These are phyloP conservation scores for Aspiorhynchus laticeps DNA, from an alignment of 2,113 vertebrate species.

Conservation along the genomic window DNA sequence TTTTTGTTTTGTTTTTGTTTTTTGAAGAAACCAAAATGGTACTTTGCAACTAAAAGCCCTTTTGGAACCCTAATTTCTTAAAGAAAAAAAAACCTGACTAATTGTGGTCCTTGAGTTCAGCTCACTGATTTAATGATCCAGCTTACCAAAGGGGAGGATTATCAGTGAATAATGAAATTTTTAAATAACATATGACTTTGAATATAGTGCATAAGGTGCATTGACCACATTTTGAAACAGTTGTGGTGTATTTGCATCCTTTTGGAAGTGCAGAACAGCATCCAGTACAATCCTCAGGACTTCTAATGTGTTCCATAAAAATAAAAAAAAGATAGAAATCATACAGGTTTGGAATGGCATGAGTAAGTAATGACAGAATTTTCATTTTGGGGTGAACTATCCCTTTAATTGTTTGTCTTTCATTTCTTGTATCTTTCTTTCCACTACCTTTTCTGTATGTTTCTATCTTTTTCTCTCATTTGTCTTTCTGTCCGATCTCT, in stretches of 20 bases:
- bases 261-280: background rate
- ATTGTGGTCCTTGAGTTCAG: background rate
- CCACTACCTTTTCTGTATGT: background rate
- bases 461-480: background rate
- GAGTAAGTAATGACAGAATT: background rate
- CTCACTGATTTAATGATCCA: background rate
- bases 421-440: background rate
- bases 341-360: background rate
- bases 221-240: background rate
- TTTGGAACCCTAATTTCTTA: background rate
- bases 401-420: slow-evolving; percentile 1
- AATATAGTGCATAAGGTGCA: background rate
- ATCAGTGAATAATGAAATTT: background rate
- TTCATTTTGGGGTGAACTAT: background rate
- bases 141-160: background rate
- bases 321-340: background rate
- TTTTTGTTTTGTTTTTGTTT: background rate
- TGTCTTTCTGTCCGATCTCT: slow-evolving; percentile 53
- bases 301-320: background rate
- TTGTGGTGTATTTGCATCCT: background rate
- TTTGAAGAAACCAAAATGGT: background rate
- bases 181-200: background rate
- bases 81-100: background rate
- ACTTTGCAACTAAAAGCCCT: background rate
- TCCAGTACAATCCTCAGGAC: background rate